Evolutionary conservation across 2,888 invertebrate species (phyloP).

Genomic region (Mallateleia sp.): DNA sequence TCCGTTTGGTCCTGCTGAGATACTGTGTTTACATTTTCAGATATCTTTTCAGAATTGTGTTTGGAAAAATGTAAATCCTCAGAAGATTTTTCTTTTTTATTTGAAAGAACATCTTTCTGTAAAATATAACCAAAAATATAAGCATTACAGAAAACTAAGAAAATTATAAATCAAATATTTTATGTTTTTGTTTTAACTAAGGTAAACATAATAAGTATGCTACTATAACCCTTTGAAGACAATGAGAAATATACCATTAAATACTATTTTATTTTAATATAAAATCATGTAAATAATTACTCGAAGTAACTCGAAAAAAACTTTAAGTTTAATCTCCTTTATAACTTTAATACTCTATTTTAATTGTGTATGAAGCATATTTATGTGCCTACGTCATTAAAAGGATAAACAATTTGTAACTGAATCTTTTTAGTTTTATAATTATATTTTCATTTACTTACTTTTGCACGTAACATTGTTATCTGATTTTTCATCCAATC

Average conservation of each 20-base stretch:
- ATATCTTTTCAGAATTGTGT: neutral
- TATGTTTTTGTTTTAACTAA: neutral
- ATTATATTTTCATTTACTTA: neutral
- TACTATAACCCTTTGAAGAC: too few relatives aligned
- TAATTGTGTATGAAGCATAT: too few relatives aligned
- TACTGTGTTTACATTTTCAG: neutral
- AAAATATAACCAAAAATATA: neutral
- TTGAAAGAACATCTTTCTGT: neutral
- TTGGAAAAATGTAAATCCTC: neutral
- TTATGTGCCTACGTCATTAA: too few relatives aligned
- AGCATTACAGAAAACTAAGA: neutral
- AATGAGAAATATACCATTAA: too few relatives aligned
- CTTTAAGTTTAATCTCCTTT: too few relatives aligned
- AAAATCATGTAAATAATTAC: too few relatives aligned
- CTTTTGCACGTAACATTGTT: neutral
- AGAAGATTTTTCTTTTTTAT: neutral
- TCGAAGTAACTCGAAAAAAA: too few relatives aligned
- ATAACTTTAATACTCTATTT: too few relatives aligned
- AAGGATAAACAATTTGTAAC: too few relatives aligned
- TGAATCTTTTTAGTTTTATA: too few relatives aligned
- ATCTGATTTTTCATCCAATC: constrained; percentile 1
- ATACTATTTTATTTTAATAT: too few relatives aligned
- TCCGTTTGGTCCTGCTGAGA: constrained; percentile 11
- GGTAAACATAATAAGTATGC: neutral
- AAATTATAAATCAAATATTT: neutral